Evolutionary conservation across 2,888 invertebrate species (phyloP).

Genomic region (Cephonodes hylas): DNA sequence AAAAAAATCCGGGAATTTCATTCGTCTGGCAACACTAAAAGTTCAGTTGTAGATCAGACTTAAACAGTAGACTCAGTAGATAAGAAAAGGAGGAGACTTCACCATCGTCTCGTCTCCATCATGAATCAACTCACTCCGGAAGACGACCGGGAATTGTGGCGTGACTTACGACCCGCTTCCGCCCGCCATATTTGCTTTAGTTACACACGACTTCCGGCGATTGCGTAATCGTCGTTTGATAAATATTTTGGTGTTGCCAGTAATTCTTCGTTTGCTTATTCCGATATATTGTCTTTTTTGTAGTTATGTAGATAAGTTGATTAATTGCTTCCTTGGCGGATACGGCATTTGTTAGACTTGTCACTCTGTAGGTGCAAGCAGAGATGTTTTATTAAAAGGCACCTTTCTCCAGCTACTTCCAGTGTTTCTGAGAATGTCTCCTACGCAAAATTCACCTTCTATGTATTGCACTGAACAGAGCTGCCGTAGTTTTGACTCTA

Average conservation of each 20-base stretch:
- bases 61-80: neutral
- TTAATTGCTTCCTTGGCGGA: neutral
- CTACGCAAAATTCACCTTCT: no score
- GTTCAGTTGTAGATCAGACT: neutral
- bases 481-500: no score
- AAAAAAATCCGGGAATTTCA: neutral
- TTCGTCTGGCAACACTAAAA: neutral
- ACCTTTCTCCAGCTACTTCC: no score
- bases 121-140: constrained; percentile 43
- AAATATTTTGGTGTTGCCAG: constrained; percentile 30
- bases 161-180: constrained; percentile 77
- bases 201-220: constrained; percentile 54
- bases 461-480: no score
- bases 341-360: neutral
- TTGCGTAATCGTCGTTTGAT: constrained; percentile 42
- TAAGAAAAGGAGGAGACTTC: constrained; percentile 3
- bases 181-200: constrained; percentile 74
- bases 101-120: constrained; percentile 13
- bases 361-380: no score
- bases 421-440: no score
- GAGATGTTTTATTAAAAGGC: no score
- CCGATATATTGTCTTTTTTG: neutral
- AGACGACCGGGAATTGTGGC: constrained; percentile 61
- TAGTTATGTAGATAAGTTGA: neutral
- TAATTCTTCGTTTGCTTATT: neutral